Evolutionary conservation across 2,888 invertebrate species (phyloP), one percentile per base, ranked within the genome.

Genomic region (Eupithecia pulchellata): DNA sequence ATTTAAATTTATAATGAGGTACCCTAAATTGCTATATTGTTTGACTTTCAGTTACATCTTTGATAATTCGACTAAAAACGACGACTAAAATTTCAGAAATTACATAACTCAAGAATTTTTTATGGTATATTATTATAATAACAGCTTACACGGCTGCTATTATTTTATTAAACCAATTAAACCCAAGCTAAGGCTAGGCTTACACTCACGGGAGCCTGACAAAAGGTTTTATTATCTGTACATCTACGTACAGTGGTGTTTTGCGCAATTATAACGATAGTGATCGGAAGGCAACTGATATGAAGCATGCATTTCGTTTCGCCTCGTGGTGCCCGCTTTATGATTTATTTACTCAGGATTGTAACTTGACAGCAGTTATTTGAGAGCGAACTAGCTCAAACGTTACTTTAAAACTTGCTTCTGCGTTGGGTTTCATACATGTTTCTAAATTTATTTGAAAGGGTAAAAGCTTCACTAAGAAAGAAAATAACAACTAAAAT

Each of bases 201-300:
- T 74, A 78, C 74, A 82, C 77, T 75, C 74, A 75, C 73, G 71
- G 76, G 74, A 80, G 78, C 78, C 68, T 75, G 75, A 76, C 81
- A 81, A 76, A 76, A 72, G 72, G 64, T 69, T 72, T 69, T 72
- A 78, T 77, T 74, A 69, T 78, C 74, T 73, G 68, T 68, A 64
- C 72, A 81, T 82, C 79, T 80, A 77, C 83, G 81, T 82, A 86
- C 86, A 87, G 87, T 85, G 83, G 88, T 89, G 89, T 89, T 91
- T 91, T 89, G 86, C 85, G 89, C 89, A 92, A 92, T 91, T 91
- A 91, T 84, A 81, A 75, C 82, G 91, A 91, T 92, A 85, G 75
- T 70, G 80, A 92, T 91, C 91, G 81, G 68, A 70, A 75, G 77
- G 81, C 76, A 81, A 84, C 85, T 84, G 86, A 88, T 87, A 89